Evolutionary conservation across 2,888 invertebrate genomes (phyloP).

Genomic region (Agonopterix subpropinquella): DNA sequence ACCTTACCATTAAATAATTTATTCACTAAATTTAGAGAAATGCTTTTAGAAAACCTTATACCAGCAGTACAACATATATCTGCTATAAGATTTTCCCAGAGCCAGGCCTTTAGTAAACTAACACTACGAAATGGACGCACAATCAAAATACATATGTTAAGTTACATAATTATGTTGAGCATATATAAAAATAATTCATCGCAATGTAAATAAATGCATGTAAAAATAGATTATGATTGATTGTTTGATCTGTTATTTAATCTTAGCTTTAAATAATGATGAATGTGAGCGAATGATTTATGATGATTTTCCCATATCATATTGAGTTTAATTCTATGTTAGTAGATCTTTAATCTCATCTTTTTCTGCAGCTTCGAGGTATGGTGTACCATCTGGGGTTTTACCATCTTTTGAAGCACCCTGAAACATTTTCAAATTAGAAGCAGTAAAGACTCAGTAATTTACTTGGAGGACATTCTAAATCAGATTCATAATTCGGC

Average conservation of each 20-base stretch:
- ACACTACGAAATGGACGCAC: conserved; percentile 57
- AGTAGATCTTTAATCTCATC: conserved; percentile 90
- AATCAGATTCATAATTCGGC: too few relatives aligned
- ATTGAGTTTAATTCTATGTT: conserved; percentile 40
- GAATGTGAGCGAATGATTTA: conserved; percentile 34
- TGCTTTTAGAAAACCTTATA: conserved; percentile 39
- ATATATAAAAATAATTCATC: conserved; percentile 65
- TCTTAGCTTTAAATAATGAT: conserved; percentile 47
- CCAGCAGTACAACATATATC: conserved; percentile 20
- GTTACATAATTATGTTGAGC: conserved; percentile 46
- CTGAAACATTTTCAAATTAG: conserved; percentile 49
- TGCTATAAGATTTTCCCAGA: conserved; percentile 11
- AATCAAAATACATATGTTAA: conserved; percentile 48
- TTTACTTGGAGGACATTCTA: too few relatives aligned
- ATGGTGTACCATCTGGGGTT: conserved; percentile 91
- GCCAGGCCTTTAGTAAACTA: conserved; percentile 31
- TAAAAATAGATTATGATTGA: conserved; percentile 59
- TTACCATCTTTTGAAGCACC: conserved; percentile 88
- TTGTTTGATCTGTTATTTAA: conserved; percentile 43
- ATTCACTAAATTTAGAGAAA: conserved; percentile 57
- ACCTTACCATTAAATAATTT: conserved; percentile 64
- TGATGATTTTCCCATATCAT: neutral
- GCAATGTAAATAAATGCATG: conserved; percentile 70
- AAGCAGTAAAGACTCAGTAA: neutral
- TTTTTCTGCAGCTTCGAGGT: conserved; percentile 92